Base-by-base conservation (phyloP, 37 sponge, comb jelly and placozoan genomes). In the Corticium candelabrum region DNA sequence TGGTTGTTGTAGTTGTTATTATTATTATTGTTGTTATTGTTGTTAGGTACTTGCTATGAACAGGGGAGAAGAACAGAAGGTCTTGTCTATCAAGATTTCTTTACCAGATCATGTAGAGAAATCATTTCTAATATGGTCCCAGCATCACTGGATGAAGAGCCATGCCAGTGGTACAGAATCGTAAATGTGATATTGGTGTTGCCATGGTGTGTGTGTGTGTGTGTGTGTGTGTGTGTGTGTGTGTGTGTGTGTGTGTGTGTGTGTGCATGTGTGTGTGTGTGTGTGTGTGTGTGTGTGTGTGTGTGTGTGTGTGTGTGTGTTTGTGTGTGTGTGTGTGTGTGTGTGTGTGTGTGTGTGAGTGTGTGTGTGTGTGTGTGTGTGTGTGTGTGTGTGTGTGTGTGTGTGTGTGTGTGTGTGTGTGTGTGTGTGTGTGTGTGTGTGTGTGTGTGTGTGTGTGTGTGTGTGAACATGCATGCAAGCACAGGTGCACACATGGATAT, bases 341-440 rank as follows among this genome's bases (percentile, higher is more conserved):
- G 72, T 69, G 72, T 69, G 72, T 69, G 72, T 69, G 72, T 11
- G 72, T 69, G 72, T 69, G 72, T 69, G 72, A 34, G 72, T 69
- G 72, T 69, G 72, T 69, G 72, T 69, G 72, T 69, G 72, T 69
- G 72, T 11, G 27, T 74, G 75, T 74, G 75, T 34, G 75, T 74
- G 75, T 74, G 75, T 74, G 75, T 74, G 75, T 74, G 75, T 74
- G 75, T 74, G 75, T 3, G 75, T 74, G 75, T 74, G 75, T 34
- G 75, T 3, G 75, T 74, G 75, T 34, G 75, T 74, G 75, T 74
- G 75, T 74, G 75, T 74, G 75, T 3, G 75, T 74, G 75, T 74
- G 75, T 74, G 75, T 74, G 75, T 74, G 75, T 1, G 75, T 74
- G 75, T 2, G 75, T 74, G 75, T 74, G 75, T 21, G 7, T 29